Conservation (phyloP, 2,797 vertebrate species). For the Alfaro cultratus region DNA sequence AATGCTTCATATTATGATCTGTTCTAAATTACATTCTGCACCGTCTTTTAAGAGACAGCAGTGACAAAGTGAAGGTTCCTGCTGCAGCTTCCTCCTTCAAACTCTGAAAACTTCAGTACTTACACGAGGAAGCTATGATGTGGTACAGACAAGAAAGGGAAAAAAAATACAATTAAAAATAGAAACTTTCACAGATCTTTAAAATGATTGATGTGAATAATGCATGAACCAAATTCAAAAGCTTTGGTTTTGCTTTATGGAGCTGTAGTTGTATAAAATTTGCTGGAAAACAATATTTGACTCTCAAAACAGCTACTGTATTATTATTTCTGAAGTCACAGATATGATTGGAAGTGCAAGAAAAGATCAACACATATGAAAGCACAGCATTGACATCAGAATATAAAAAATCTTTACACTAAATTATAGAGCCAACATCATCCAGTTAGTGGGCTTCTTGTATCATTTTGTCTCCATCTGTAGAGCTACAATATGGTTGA, state of each 20-base stretch:
- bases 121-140: neutral
- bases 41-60: neutral
- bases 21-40: neutral
- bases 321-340: too few relatives aligned
- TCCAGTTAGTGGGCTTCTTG: neutral
- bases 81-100: neutral
- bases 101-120: neutral
- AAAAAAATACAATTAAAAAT: too few relatives aligned
- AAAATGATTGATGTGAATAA: neutral
- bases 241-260: neutral
- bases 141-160: too few relatives aligned
- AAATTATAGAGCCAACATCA: neutral
- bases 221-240: neutral
- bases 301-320: neutral
- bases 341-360: too few relatives aligned
- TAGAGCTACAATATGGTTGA: neutral
- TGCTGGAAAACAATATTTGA: too few relatives aligned
- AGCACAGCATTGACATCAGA: too few relatives aligned
- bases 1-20: neutral
- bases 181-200: too few relatives aligned
- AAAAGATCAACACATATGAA: too few relatives aligned
- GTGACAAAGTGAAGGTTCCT: neutral
- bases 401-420: neutral
- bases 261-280: neutral
- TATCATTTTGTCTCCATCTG: neutral